Evolutionary conservation across 2,797 vertebrate genomes (phyloP).

Genomic region (Microtus agrestis): DNA sequence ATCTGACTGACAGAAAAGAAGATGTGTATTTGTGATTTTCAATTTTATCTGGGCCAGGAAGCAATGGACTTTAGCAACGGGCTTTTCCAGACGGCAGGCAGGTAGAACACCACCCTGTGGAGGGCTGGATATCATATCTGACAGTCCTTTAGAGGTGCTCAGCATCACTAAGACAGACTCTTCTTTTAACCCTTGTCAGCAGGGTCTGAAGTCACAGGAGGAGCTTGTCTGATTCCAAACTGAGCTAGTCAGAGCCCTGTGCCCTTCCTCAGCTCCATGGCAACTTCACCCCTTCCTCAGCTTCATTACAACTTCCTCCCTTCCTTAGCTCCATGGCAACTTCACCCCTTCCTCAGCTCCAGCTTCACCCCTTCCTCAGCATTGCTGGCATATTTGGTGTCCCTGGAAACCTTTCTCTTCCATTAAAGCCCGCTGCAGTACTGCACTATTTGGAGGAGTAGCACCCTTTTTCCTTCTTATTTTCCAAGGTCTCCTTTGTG

Average conservation of each 20-base stretch:
- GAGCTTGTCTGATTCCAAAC: conserved; percentile 3
- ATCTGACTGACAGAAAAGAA: conserved; percentile 20
- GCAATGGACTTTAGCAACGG: not conserved
- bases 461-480: fast-evolving
- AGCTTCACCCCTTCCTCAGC: not conserved
- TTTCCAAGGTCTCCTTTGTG: not conserved
- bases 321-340: not conserved
- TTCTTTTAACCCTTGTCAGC: not conserved
- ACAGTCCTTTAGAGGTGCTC: not conserved
- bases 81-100: not conserved
- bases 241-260: not conserved
- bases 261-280: not conserved
- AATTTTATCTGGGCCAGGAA: conserved; percentile 33
- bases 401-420: not conserved
- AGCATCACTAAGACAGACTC: conserved; percentile 14
- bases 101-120: not conserved
- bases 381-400: not conserved
- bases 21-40: conserved; percentile 41
- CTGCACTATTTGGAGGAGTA: fast-evolving
- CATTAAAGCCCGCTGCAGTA: not conserved
- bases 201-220: not conserved
- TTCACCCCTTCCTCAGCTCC: not conserved
- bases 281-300: not conserved
- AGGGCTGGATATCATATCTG: not conserved
- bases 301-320: not conserved